Base-by-base conservation (phyloP, 2,113 vertebrate genomes). In the Ursus arctos region DNA sequence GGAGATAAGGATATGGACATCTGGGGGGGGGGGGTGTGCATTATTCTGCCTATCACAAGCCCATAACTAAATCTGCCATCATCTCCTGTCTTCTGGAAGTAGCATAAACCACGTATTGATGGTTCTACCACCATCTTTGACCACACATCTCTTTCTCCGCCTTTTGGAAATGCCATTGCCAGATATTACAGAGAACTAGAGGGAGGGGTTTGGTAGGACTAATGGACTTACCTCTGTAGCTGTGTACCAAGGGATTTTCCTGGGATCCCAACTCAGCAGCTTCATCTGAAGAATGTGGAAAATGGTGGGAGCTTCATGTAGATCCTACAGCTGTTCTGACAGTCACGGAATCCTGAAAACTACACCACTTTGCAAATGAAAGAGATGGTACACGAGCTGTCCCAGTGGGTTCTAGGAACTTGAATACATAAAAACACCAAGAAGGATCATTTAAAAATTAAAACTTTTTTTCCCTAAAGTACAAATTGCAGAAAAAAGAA, bases 31-130 rank as follows among this genome's bases (percentile, higher is more conserved):
- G 19, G 72, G 40, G 72, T 40, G 3, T 6, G 14, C 22, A 31
- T 77, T 80, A 8, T 85, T 83, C 83, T 71, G 33, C 57, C 59
- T 40, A 33, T 19, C 3, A 1, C 57, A 79, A 1, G 36, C 61
- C 85, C 24, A n/a, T 72, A 36, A 13, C 6, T 74, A 77, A 93
- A 81, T 10, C 7, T 57, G 12, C 36, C n/a, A 4, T 80, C 61
- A 74, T 97, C 95, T 88, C 71, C n/a, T 22, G 36, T 4, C 11
- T 43, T 51, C 87, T 86, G 11, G 15, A 96, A 81, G 33, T 43
- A 24, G 40, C 51, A n/a, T 79, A 84, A 74, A 79, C 7, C 91
- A 69, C 7, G 6, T n/a, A 18, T 43, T 83, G 15, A 47, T 82
- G 55, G 81, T 0, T 43, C 10, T 83, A 6, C 59, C 33, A 47